These are phyloP conservation scores for Drepana falcataria DNA, from an alignment of 2,888 invertebrate species.

Conservation along the genomic window DNA sequence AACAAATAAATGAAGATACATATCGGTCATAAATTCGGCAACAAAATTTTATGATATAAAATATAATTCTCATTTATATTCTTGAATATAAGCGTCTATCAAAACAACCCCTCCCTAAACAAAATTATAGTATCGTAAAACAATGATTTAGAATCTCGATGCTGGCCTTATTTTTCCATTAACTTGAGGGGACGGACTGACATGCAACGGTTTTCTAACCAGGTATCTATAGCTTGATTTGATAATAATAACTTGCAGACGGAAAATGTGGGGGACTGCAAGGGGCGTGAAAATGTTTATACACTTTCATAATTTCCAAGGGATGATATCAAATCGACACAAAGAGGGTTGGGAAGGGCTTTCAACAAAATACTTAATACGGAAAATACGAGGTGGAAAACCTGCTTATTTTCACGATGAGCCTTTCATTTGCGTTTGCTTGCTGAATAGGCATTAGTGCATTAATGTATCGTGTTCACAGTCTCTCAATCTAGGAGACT, in stretches of 20 bases:
- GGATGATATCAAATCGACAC: slow-evolving; percentile 67
- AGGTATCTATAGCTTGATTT: slow-evolving; percentile 75
- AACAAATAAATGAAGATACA: not conserved
- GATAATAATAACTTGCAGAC: slow-evolving; percentile 74
- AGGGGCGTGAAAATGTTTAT: slow-evolving; percentile 75
- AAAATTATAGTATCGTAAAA: slow-evolving; percentile 69
- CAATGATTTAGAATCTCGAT: slow-evolving; percentile 67
- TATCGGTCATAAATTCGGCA: not conserved
- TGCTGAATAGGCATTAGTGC: slow-evolving; percentile 39
- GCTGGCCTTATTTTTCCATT: slow-evolving; percentile 66
- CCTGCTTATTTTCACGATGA: slow-evolving; percentile 51
- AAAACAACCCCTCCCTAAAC: slow-evolving; percentile 32
- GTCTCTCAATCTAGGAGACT: slow-evolving; percentile 2
- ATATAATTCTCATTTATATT: slow-evolving; percentile 13
- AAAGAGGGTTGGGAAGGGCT: slow-evolving; percentile 63
- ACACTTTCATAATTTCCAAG: slow-evolving; percentile 77
- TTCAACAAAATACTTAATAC: slow-evolving; percentile 72
- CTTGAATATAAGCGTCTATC: slow-evolving; percentile 20
- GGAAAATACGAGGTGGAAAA: slow-evolving; percentile 66
- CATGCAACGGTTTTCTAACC: slow-evolving; percentile 63
- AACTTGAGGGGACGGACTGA: slow-evolving; percentile 48
- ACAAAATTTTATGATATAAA: not conserved
- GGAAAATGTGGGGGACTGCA: slow-evolving; percentile 41
- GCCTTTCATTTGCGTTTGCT: slow-evolving; percentile 43
- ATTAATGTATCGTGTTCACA: slow-evolving; percentile 33